phyloP scores from a whole-genome alignment of 2,888 invertebrate genomes.

The Euproctis similis region DNA sequence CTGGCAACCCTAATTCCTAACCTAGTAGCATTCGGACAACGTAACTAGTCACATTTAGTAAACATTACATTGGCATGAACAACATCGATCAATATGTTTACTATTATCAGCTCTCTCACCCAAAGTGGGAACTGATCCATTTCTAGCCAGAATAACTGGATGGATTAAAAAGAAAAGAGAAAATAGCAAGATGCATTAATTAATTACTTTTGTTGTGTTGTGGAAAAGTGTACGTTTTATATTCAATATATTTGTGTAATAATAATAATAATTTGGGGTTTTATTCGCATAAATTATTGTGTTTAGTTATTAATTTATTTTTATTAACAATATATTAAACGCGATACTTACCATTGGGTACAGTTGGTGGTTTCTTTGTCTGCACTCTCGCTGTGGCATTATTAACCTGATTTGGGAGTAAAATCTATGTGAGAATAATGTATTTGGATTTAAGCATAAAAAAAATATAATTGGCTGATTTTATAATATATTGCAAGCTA shows the following conservation, averaged over 20 bases:
- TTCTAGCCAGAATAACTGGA: conserved; percentile 79
- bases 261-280: conserved; percentile 1
- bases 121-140: conserved; percentile 78
- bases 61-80: conserved; percentile 59
- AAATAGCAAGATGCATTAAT: conserved; percentile 67
- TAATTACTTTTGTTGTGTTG: conserved; percentile 38
- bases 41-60: conserved; percentile 61
- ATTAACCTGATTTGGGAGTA: conserved; percentile 89
- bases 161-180: conserved; percentile 57
- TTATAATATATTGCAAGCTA: conserved; percentile 15
- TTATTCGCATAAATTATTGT: conserved; percentile 3
- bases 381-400: conserved; percentile 99
- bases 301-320: conserved; percentile 1
- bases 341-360: conserved; percentile 89
- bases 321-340: conserved; percentile 1
- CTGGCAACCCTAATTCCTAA: no score
- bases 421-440: conserved; percentile 48
- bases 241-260: conserved; percentile 15
- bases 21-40: conserved; percentile 70
- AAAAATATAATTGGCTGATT: conserved; percentile 41
- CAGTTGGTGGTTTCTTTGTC: conserved; percentile 96
- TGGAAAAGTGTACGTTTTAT: conserved; percentile 18
- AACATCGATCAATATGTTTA: conserved; percentile 67
- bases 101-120: conserved; percentile 76
- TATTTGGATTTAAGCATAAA: conserved; percentile 11